Evolutionary conservation across 2,797 vertebrate genomes (phyloP).

Genomic region (Sciurus vulgaris): DNA sequence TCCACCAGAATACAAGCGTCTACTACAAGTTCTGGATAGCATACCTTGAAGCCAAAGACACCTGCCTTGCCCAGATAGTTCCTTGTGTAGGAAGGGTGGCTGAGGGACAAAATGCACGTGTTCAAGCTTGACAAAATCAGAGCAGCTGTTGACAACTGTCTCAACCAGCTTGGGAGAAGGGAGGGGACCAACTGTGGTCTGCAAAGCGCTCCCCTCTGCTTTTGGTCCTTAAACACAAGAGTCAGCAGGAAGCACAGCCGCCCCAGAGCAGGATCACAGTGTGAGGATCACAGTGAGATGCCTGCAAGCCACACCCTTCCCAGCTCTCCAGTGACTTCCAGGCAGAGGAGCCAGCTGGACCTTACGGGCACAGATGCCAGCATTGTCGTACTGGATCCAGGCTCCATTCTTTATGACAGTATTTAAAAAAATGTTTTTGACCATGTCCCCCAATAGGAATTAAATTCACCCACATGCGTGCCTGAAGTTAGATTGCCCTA

Average conservation of each 20-base stretch:
- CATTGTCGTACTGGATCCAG: neutral
- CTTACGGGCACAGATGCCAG: rapidly evolving
- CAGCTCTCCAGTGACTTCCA: neutral
- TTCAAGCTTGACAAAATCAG: neutral
- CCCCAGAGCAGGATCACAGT: neutral
- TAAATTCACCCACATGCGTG: no score
- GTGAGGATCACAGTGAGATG: neutral
- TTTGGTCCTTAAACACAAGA: no score
- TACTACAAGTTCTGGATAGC: neutral
- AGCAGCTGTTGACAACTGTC: neutral
- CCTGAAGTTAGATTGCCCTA: neutral
- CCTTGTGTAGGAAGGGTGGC: neutral
- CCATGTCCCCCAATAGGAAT: neutral
- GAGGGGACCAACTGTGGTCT: neutral
- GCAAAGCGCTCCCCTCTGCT: neutral
- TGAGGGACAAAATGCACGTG: no score
- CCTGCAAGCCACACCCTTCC: neutral
- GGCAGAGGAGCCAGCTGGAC: neutral
- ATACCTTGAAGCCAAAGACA: neutral
- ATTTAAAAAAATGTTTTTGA: neutral
- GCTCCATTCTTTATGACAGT: neutral
- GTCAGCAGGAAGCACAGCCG: rapidly evolving
- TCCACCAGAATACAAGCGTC: neutral
- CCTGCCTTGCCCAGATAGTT: neutral
- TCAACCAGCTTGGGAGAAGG: neutral